These are phyloP conservation scores for Neoitamus cyanurus DNA, from an alignment of 2,888 invertebrate genomes.

Conservation along the genomic window DNA sequence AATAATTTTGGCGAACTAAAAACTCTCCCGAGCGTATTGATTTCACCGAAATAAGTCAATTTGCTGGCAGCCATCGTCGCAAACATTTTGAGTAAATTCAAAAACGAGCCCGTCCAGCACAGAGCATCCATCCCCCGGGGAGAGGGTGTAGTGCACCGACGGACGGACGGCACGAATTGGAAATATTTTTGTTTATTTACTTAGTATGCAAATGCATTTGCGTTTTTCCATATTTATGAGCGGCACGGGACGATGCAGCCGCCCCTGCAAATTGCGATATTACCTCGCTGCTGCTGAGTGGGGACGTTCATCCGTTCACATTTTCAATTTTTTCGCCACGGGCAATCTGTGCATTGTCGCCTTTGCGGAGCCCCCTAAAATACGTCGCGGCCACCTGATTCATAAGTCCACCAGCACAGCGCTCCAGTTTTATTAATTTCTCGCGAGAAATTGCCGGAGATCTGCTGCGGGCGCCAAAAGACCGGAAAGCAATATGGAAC, in stretches of 20 bases:
- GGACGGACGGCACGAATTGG: not conserved
- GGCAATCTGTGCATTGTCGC: constrained; percentile 24
- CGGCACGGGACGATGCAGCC: constrained; percentile 5
- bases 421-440: not conserved
- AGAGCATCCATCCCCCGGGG: not conserved
- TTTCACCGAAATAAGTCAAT: constrained; percentile 31
- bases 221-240: constrained; percentile 36
- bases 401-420: not conserved
- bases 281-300: not conserved
- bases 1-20: not conserved
- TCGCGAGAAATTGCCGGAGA: not conserved
- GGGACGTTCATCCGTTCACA: not conserved
- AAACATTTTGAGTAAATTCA: constrained; percentile 22
- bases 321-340: not conserved
- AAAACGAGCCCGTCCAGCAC: not conserved
- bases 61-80: not conserved
- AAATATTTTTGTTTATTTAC: constrained; percentile 42
- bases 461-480: not conserved
- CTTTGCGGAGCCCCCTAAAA: not conserved
- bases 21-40: constrained; percentile 5
- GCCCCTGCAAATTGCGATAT: not conserved
- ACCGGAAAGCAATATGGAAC: not conserved
- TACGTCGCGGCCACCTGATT: not conserved
- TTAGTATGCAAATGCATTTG: constrained; percentile 36
- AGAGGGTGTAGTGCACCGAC: not conserved